phyloP scores from a whole-genome alignment of 2,797 vertebrate genomes.

The Corythornis leucogaster region DNA sequence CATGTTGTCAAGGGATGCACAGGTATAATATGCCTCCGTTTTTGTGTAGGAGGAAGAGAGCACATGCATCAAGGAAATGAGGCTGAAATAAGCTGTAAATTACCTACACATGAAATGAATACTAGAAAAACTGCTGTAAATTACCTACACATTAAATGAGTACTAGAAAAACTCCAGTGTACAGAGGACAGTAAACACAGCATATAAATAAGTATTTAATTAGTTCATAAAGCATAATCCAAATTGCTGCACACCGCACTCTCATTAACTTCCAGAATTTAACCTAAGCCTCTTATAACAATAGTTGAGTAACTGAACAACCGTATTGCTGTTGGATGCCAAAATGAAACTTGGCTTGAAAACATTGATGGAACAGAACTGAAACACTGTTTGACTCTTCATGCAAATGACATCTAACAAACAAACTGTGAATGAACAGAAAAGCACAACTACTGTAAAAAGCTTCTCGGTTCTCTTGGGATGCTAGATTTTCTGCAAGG shows the following conservation, averaged over 20 bases:
- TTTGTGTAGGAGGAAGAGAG: not conserved
- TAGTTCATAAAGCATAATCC: slow-evolving; percentile 49
- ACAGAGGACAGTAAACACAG: slow-evolving; percentile 11
- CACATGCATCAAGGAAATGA: not conserved
- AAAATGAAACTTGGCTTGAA: slow-evolving; percentile 52
- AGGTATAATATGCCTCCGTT: not conserved
- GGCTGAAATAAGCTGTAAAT: slow-evolving; percentile 6
- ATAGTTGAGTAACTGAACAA: slow-evolving; percentile 25
- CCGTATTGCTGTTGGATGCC: not conserved
- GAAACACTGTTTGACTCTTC: slow-evolving; percentile 50
- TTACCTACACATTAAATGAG: slow-evolving; percentile 8
- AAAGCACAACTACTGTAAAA: slow-evolving; percentile 19
- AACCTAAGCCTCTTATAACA: slow-evolving; percentile 53
- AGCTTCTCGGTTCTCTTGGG: not conserved
- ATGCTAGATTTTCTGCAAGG: slow-evolving; percentile 12
- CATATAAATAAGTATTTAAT: slow-evolving; percentile 62
- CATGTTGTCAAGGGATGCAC: not conserved
- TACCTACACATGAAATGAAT: slow-evolving; percentile 3
- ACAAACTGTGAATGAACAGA: slow-evolving; percentile 47
- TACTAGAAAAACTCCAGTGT: not conserved
- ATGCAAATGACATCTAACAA: slow-evolving; percentile 55
- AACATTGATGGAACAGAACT: not conserved
- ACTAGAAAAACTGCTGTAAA: slow-evolving; percentile 1
- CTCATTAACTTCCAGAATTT: slow-evolving; percentile 46
- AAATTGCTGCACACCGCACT: slow-evolving; percentile 5